Percentiles rank a stretch among this genome's conserved stretches.
Evolutionary conservation across 1,140 invertebrate genomes (phyloP).

Genomic region (Zaprionus capensis): DNA sequence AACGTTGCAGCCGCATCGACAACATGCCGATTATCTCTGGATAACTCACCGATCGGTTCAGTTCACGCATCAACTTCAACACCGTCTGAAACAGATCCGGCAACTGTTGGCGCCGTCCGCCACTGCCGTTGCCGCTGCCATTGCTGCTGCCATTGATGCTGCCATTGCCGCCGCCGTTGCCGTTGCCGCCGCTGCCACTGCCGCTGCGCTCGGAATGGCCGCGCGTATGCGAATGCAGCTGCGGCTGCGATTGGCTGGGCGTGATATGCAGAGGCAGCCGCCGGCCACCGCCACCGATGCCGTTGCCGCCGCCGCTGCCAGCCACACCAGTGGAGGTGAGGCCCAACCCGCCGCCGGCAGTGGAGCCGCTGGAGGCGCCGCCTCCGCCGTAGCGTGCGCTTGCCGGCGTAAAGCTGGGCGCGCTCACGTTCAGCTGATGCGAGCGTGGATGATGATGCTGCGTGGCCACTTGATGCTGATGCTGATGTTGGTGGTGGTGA

Average conservation of each 20-base stretch:
- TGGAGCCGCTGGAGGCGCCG: neutral
- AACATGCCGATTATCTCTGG: conserved; percentile 60
- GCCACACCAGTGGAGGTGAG: neutral
- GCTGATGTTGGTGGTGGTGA: neutral
- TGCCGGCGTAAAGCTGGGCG: conserved; percentile 49
- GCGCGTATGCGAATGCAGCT: conserved; percentile 10
- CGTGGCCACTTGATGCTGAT: neutral
- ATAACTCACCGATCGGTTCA: conserved; percentile 64
- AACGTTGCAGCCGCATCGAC: conserved; percentile 43
- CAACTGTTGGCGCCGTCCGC: conserved; percentile 38
- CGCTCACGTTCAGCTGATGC: conserved; percentile 50
- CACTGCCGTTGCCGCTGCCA: conserved; percentile 5
- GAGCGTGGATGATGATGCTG: conserved; percentile 6
- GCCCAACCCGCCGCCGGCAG: neutral
- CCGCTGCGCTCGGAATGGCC: neutral
- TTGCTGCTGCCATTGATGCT: neutral
- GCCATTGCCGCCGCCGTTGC: neutral
- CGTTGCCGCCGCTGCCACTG: neutral
- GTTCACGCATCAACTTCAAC: conserved; percentile 47
- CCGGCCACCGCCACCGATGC: neutral
- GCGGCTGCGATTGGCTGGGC: conserved; percentile 41
- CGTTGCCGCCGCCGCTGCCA: neutral
- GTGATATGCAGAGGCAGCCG: neutral
- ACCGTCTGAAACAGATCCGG: conserved; percentile 56
- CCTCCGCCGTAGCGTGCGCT: conserved; percentile 17